Base-by-base conservation (phyloP, 2,888 invertebrate genomes). In the Metalampra italica region DNA sequence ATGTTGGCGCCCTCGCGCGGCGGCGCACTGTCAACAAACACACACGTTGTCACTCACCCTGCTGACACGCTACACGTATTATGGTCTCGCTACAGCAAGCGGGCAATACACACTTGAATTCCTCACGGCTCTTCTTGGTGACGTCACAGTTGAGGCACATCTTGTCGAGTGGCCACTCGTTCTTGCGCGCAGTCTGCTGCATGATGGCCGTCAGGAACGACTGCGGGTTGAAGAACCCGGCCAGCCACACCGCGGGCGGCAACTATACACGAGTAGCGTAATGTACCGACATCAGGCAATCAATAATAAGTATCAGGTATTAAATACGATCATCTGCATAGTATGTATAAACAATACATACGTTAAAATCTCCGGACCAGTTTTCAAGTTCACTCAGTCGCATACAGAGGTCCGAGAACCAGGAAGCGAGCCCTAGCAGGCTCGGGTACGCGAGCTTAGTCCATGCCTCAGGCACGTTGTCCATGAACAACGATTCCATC, bases 81-180 rank as follows among this genome's bases (percentile, higher is more conserved):
- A n/a, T n/a, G 2, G 8, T 9, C 34, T 11, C 7, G 8, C 9
- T 11, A 11, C 34, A 11, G 34, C 9, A 34, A 11, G 34, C 34
- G 9, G 34, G 9, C 9, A 15, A 8, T 15, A 55, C 63, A 82
- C 82, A 94, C 92, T 91, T 93, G 74, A 98, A 94, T 68, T 98
- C 98, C 51, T 96, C 94, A 58, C 94, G 93, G 32, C 82, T 90
- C 75, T 95, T 98, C 81, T 97, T 98, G 5, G 97, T 97, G 30
- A 98, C 98, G 74, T 98, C 98, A 68, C 97, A 97, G 78, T 96
- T 94, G 40, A 98, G 91, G 71, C 96, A 97, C 97, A 98, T 98
- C 77, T 97, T 96, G 85, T 98, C 98, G 53, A 98, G 90, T 0
- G 98, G 98, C 95, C 97, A 97, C 78, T 98, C 98, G 78, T 97